Evolutionary conservation across 2,113 vertebrate species (phyloP).

Genomic region (Xenus cinereus): DNA sequence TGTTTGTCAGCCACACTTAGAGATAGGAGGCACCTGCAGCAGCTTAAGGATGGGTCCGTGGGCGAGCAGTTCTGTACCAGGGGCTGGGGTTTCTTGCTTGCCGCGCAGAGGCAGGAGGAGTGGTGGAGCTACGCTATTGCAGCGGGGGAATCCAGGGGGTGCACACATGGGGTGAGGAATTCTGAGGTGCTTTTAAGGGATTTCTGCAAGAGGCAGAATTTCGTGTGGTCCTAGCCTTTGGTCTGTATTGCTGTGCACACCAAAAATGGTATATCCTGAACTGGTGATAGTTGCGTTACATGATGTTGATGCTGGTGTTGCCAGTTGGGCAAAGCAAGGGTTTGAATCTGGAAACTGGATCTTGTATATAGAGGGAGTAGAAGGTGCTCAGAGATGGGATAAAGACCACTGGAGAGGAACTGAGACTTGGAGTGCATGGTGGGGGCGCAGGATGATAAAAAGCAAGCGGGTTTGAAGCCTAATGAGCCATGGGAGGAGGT

Average conservation of each 20-base stretch:
- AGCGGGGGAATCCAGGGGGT: neutral
- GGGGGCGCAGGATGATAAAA: neutral
- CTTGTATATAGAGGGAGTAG: neutral
- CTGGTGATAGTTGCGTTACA: neutral
- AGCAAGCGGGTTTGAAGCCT: neutral
- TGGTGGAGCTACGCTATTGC: neutral
- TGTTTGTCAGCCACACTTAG: constrained; percentile 35
- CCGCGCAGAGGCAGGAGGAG: neutral
- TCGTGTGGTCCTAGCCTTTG: neutral
- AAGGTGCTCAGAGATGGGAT: neutral
- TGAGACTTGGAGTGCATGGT: neutral
- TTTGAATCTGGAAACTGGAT: neutral
- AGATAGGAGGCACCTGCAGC: constrained; percentile 30
- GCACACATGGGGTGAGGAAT: neutral
- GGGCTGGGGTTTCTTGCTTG: neutral
- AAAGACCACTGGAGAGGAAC: neutral
- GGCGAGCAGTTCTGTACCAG: neutral
- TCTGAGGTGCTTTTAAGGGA: neutral
- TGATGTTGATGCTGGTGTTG: neutral
- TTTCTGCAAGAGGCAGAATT: neutral
- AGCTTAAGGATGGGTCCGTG: neutral
- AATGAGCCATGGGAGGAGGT: neutral
- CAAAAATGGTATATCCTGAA: neutral
- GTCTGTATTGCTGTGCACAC: neutral
- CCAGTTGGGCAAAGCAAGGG: neutral